Conservation (phyloP, 2,113 vertebrate species). For the Corapipo altera region DNA sequence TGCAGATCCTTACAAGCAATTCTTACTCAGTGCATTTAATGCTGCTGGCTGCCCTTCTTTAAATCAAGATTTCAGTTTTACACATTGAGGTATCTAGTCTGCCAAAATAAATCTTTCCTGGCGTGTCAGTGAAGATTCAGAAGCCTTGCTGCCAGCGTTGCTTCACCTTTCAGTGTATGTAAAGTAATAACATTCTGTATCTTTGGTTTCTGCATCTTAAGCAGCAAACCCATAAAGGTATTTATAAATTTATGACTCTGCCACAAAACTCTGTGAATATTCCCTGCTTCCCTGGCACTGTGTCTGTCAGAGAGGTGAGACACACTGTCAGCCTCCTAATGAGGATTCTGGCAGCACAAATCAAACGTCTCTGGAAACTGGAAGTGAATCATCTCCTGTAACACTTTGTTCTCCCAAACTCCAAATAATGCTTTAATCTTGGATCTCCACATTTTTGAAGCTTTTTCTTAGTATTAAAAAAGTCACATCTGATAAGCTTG, state of each 20-base stretch:
- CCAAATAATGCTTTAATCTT: neutral
- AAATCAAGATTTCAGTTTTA: neutral
- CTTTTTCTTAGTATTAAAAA: neutral
- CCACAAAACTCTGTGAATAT: neutral
- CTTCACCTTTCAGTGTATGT: neutral
- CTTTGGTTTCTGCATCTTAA: neutral
- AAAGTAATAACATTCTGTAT: neutral
- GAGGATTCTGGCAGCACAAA: neutral
- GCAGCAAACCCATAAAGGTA: neutral
- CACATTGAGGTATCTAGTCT: neutral
- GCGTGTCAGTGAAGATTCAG: neutral
- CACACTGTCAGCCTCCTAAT: neutral
- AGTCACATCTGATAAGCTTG: neutral
- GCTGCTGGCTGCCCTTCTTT: neutral
- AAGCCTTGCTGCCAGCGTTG: neutral
- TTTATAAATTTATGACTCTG: neutral
- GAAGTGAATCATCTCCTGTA: neutral
- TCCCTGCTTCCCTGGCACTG: neutral
- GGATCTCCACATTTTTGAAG: neutral
- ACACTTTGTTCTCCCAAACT: neutral
- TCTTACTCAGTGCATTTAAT: neutral
- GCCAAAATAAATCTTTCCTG: neutral
- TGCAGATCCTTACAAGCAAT: neutral
- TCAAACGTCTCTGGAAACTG: neutral
- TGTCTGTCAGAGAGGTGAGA: neutral